Evolutionary conservation across 2,113 vertebrate genomes (phyloP), one percentile per base, ranked within the genome.

Genomic region (Stigmatopora argus): DNA sequence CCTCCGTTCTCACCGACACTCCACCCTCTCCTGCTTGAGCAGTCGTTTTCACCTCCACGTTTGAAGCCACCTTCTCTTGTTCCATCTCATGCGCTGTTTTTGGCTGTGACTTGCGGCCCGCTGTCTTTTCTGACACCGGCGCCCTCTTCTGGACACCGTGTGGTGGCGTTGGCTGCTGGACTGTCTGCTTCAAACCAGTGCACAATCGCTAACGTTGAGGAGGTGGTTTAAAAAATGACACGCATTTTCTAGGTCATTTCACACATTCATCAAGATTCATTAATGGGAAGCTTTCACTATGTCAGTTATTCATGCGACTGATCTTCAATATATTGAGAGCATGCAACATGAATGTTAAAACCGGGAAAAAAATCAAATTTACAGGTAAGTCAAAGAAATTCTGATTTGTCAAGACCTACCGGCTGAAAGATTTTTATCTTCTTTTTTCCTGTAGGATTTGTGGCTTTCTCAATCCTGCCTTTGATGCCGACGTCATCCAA

Each of bases 351-450:
- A 59, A 23, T 14, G 56, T 48, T 26, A 48, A 31, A 26, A 13
- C 1, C 11, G 9, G 2, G 21, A 41, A 41, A 53, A 55, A 15
- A 23, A 12, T 15, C 46, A 41, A 41, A 8, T 41, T 41, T 41
- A 41, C 9, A 41, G 9, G 6, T 41, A 10, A 8, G 38, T 41
- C 1, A 63, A 64, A 56, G 10, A 6, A 10, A 13, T 44, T 15
- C 38, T n/a, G 7, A 68, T 26, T 35, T 71, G 13, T 14, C 49
- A 61, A 12, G 64, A 86, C 88, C 48, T 89, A 99, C 97, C 84
- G 96, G 96, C 74, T 99, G 96, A 90, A 99, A 99, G 87, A 99
- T 98, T 91, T 99, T 99, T 6, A 99, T 94, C 71, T 97, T 99
- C 85, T 97, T 98, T 88, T 99, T 99, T 61, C 96, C 95, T 55